Percentiles rank a stretch among this genome's conserved stretches.
Conservation (phyloP, 2,888 invertebrate genomes). For the Sesia bembeciformis region DNA sequence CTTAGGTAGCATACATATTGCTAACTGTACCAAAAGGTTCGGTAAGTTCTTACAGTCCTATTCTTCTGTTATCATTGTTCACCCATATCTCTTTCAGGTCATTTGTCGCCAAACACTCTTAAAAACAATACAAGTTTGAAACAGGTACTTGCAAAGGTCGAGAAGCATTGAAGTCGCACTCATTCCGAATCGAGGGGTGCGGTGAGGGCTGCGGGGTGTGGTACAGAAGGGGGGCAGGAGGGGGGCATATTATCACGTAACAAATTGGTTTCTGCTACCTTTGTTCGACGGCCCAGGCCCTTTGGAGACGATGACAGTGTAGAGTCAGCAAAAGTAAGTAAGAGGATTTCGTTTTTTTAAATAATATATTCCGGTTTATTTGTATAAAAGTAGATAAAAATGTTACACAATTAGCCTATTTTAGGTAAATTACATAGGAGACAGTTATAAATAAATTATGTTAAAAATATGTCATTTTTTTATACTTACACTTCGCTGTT, state of each 20-base stretch:
- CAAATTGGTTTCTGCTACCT: constrained; percentile 73
- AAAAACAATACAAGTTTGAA: background rate
- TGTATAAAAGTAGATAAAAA: background rate
- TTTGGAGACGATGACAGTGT: constrained; percentile 40
- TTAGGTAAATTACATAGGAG: too few relatives aligned
- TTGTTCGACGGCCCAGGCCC: constrained; percentile 57
- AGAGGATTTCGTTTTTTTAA: background rate
- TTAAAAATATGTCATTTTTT: too few relatives aligned
- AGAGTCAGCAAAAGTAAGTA: constrained; percentile 27
- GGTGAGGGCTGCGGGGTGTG: constrained; percentile 3
- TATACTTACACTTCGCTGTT: too few relatives aligned
- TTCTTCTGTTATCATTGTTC: too few relatives aligned
- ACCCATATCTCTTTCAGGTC: too few relatives aligned
- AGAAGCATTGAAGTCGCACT: constrained; percentile 38
- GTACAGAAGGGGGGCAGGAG: constrained; percentile 11
- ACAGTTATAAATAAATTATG: too few relatives aligned
- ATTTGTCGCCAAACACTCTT: too few relatives aligned
- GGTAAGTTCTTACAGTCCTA: too few relatives aligned
- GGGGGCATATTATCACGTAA: constrained; percentile 71
- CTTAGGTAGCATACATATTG: too few relatives aligned
- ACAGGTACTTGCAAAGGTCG: constrained; percentile 27
- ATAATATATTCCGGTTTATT: background rate
- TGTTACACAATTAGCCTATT: too few relatives aligned
- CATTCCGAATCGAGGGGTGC: constrained; percentile 30
- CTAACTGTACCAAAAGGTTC: too few relatives aligned